Base-by-base conservation (phyloP, 1,140 invertebrate species). In the Drosophila miranda region DNA sequence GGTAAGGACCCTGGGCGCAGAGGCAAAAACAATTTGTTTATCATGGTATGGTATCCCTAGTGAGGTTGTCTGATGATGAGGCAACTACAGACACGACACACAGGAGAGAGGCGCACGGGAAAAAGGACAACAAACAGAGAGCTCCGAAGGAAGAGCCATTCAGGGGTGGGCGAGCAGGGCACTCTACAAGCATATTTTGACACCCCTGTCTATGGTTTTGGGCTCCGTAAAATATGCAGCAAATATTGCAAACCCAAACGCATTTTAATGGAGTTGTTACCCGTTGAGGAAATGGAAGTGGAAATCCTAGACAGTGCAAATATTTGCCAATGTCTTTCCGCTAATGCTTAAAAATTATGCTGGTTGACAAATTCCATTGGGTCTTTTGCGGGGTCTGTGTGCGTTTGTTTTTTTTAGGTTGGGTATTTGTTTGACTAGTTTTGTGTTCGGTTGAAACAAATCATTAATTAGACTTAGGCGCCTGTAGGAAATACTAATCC, bases 331-430 rank as follows among this genome's bases (percentile, higher is more conserved):
- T 48, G 78, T 44, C 44, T 56, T 42, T 50, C 51, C n/a, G 63
- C 61, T 86, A 86, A 86, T 86, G 82, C 82, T 78, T 78, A 82
- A 78, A 86, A 87, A 86, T 86, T 82, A 87, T 86, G 82, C 82
- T 86, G 82, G 82, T 86, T 86, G 82, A 86, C 82, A 86, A 86
- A 87, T 86, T 78, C 60, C 63, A 41, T 38, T 60, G 58, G 26
- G 52, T 8, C 9, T 48, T 16, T 8, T 19, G 38, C 21, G 23
- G 14, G 21, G 41, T 63, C 28, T 42, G 9, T 57, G 9, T 38
- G 11, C 51, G 38, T 21, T 43, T 57, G 5, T 21, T 75, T 49
- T 66, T 16, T 77, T 56, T 48, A 54, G 43, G 46, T 34, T 45
- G 45, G 48, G 45, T 60, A 13, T 38, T 38, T 68, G 34, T 38